Percentiles rank a stretch among this genome's conserved stretches.
Evolutionary conservation across 2,797 vertebrate genomes (phyloP).

Genomic region (Myotis vivesi): DNA sequence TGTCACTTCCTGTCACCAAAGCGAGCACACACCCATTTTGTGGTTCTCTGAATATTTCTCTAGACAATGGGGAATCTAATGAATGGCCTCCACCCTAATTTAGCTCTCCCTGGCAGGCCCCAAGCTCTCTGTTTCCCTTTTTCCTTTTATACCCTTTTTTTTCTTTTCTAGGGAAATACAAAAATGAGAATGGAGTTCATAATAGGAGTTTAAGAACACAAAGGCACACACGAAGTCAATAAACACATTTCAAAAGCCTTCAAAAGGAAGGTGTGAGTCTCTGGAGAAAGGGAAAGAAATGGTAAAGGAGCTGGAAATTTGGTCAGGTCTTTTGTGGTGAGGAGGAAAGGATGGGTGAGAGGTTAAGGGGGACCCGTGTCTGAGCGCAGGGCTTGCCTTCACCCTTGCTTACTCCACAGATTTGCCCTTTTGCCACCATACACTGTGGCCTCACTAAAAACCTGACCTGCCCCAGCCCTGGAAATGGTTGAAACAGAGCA

Average conservation of each 20-base stretch:
- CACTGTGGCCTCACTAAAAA: not conserved
- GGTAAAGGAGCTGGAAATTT: not conserved
- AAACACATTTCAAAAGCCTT: not conserved
- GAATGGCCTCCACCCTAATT: not conserved
- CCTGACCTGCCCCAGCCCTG: not conserved
- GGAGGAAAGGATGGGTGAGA: not conserved
- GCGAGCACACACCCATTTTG: constrained; percentile 31
- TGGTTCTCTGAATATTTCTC: not conserved
- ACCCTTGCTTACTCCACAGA: not conserved
- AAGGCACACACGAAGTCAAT: not conserved
- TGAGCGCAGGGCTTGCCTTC: not conserved
- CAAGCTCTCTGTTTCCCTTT: not conserved
- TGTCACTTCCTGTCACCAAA: constrained; percentile 40
- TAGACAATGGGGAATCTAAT: not conserved
- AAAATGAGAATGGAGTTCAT: not conserved
- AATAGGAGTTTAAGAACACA: not conserved
- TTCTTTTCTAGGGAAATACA: not conserved
- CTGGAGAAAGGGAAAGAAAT: not conserved
- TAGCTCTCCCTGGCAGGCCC: not conserved
- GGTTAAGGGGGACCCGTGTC: not conserved
- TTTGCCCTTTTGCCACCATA: not conserved
- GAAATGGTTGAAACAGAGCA: not conserved
- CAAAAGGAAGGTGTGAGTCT: not conserved
- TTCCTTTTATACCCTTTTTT: not conserved
- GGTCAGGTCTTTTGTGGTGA: not conserved